These are phyloP conservation scores for Enchytraeus crypticus DNA, from an alignment of 2,888 invertebrate genomes.

Conservation along the genomic window DNA sequence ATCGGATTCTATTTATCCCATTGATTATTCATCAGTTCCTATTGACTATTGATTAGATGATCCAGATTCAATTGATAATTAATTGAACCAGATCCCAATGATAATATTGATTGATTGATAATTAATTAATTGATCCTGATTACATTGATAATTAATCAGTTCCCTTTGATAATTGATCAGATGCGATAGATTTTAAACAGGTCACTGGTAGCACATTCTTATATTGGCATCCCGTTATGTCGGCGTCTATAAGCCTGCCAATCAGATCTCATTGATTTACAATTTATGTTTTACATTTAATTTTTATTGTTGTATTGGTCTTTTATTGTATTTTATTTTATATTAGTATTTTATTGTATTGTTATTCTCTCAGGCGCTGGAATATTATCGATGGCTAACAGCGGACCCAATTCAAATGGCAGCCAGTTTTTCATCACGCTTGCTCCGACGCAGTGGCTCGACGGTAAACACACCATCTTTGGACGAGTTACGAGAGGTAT, in stretches of 20 bases:
- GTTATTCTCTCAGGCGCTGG: slow-evolving; percentile 58
- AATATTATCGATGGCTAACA: slow-evolving; percentile 93
- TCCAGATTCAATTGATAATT: no score
- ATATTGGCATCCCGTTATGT: not conserved
- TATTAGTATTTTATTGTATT: not conserved
- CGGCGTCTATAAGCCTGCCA: no score
- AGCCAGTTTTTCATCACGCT: slow-evolving; percentile 97
- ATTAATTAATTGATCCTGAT: no score
- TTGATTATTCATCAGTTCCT: no score
- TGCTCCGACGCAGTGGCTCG: slow-evolving; percentile 93
- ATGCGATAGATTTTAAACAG: no score
- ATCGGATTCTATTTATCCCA: no score
- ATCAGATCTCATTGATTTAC: not conserved
- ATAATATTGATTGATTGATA: no score
- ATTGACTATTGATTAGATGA: no score
- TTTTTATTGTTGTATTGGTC: not conserved
- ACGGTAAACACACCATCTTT: slow-evolving; percentile 94
- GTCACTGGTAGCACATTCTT: no score
- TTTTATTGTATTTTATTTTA: not conserved
- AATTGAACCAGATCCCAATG: no score
- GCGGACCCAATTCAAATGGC: slow-evolving; percentile 90
- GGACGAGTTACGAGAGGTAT: slow-evolving; percentile 78
- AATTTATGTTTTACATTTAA: not conserved
- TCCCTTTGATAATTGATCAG: no score
- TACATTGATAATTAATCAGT: no score